Conservation (phyloP, 2,113 vertebrate species). For the Epinephelus moara region DNA sequence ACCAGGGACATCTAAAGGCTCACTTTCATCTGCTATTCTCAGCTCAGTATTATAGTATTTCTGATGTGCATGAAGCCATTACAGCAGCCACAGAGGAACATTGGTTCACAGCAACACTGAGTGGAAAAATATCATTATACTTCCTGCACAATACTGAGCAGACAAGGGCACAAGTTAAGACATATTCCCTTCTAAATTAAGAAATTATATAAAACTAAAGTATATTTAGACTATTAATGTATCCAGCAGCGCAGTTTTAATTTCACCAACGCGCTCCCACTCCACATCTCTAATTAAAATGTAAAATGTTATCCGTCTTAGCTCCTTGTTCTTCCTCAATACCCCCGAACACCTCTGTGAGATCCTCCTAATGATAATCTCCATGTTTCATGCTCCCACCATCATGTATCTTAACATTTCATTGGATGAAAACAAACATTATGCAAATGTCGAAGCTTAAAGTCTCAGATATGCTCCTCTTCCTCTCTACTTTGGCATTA, state of each 20-base stretch:
- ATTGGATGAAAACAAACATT: constrained; percentile 70
- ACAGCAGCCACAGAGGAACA: background rate
- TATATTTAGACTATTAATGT: background rate
- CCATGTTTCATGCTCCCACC: constrained; percentile 69
- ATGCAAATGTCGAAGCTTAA: constrained; percentile 76
- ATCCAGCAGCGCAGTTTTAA: constrained; percentile 28
- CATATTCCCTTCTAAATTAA: background rate
- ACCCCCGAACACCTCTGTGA: constrained; percentile 54
- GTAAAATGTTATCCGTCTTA: constrained; percentile 54
- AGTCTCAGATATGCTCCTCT: constrained; percentile 72
- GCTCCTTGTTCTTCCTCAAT: constrained; percentile 61
- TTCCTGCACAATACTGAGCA: background rate
- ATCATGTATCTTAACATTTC: constrained; percentile 61
- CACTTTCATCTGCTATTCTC: background rate
- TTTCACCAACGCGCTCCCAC: constrained; percentile 33
- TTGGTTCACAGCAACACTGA: background rate
- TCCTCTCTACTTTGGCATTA: constrained; percentile 46
- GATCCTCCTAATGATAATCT: constrained; percentile 77
- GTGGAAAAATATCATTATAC: background rate
- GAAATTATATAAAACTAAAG: background rate
- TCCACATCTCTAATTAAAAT: constrained; percentile 63
- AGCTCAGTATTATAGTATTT: background rate
- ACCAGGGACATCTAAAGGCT: background rate
- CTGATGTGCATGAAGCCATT: background rate
- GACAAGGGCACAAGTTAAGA: background rate